Evolutionary conservation across 2,797 vertebrate species (phyloP).

Genomic region (Intellagama lesueurii): DNA sequence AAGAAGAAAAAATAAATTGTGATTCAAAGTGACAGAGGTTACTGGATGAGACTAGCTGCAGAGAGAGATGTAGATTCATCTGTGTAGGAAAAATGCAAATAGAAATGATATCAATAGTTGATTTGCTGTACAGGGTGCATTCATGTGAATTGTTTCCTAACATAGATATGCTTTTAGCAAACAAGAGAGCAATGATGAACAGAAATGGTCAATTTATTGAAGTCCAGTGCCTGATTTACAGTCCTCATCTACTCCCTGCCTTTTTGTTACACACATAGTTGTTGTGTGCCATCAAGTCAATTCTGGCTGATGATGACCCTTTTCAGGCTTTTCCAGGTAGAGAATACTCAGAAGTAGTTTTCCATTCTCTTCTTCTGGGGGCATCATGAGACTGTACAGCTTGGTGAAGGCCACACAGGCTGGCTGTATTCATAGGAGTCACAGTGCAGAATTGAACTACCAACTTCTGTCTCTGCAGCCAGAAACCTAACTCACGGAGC

Average conservation of each 20-base stretch:
- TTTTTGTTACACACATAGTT: not conserved
- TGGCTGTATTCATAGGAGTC: too few species aligned
- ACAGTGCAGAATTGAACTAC: too few species aligned
- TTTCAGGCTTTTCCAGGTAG: too few species aligned
- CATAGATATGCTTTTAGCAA: not conserved
- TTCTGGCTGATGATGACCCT: not conserved
- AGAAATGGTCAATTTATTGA: not conserved
- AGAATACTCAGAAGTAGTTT: too few species aligned
- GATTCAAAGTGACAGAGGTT: constrained; percentile 6
- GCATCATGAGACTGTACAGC: too few species aligned
- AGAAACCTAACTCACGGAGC: too few species aligned
- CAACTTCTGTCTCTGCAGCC: too few species aligned
- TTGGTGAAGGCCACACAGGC: too few species aligned
- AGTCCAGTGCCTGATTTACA: not conserved
- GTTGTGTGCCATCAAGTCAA: not conserved
- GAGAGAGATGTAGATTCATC: not conserved
- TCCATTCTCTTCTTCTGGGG: too few species aligned
- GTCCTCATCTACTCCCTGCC: not conserved
- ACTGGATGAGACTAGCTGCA: not conserved
- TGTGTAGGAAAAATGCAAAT: not conserved
- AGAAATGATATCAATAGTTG: not conserved
- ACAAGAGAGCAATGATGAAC: not conserved
- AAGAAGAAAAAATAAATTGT: not conserved
- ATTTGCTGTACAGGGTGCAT: not conserved
- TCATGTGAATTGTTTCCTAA: not conserved